phyloP scores from a whole-genome alignment of 2,797 vertebrate genomes.

The Sphenopsis melanotis region DNA sequence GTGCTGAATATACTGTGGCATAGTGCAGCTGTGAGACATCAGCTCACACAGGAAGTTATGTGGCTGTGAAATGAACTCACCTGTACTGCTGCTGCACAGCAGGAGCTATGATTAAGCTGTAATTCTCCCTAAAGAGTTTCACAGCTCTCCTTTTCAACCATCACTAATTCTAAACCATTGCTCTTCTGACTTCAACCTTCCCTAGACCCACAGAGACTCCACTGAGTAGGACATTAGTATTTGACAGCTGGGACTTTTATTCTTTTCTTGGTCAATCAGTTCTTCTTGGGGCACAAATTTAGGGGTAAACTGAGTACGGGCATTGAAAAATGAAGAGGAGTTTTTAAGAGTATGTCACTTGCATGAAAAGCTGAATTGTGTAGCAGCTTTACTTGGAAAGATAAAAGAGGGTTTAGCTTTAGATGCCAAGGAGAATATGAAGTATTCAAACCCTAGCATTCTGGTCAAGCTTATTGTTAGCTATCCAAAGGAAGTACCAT shows the following conservation, averaged over 20 bases:
- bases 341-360: not conserved
- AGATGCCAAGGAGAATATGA: conserved; percentile 45
- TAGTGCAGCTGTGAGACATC: not conserved
- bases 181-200: conserved; percentile 8
- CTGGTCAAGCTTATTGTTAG: conserved; percentile 66
- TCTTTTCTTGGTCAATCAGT: not conserved
- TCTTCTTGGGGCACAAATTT: not conserved
- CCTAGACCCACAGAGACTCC: not conserved
- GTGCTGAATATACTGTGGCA: not conserved
- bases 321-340: not conserved
- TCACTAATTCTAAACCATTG: not conserved
- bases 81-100: conserved; percentile 43
- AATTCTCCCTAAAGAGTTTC: conserved; percentile 46
- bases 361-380: conserved; percentile 53
- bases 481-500: conserved; percentile 66
- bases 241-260: not conserved
- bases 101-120: conserved; percentile 60
- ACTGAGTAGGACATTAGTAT: not conserved
- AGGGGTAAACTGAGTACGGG: not conserved
- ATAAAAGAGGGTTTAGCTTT: conserved; percentile 63
- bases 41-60: conserved; percentile 28
- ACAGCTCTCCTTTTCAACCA: conserved; percentile 3
- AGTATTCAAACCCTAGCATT: conserved; percentile 31
- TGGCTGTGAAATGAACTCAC: conserved; percentile 67
- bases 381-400: conserved; percentile 48